Base-by-base conservation (phyloP, 2,888 invertebrate genomes). In the Athrips mouffetella region DNA sequence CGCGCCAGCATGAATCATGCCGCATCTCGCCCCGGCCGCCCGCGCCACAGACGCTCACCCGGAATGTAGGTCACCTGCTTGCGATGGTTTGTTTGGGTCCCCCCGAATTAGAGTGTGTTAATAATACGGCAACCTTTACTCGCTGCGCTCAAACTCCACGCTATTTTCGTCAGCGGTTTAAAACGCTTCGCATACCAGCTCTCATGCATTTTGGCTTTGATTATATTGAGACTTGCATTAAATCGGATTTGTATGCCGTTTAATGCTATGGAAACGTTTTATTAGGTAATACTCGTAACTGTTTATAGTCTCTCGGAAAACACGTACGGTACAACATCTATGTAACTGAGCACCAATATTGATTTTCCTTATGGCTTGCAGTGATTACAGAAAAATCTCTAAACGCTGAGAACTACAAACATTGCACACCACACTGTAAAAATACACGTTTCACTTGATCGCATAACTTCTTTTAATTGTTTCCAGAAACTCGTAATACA, bases 41-140 rank as follows among this genome's bases (percentile, higher is more conserved):
- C 70, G 73, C 75, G 80, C 80, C 80, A 82, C 75, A 65, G 68
- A 20, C 30, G 20, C 23, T 27, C 42, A 13, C 63, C 57, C 68
- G 74, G 76, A 70, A 87, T 83, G 73, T 86, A 80, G 86, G 85
- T 83, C 86, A 80, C 75, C 74, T 75, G 80, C 73, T 82, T 74
- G 73, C 75, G 74, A 84, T 85, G 84, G 81, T 87, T 85, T 87
- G 87, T 87, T 87, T 87, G 86, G 87, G 84, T 84, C 82, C 82
- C 63, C 76, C 76, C 74, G 75, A 84, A 82, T 85, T 86, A 85
- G 80, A 80, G 76, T 74, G 75, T 73, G 80, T 76, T 82, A 83
- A 80, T 84, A 82, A 80, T 86, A 83, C 73, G 76, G 73, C 76
- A 83, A 83, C 81, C 82, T 83, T 82, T 82, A 75, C 74, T 72